These are phyloP conservation scores for Diploscapter pachys DNA, from an alignment of 1,140 invertebrate species.

Conservation along the genomic window DNA sequence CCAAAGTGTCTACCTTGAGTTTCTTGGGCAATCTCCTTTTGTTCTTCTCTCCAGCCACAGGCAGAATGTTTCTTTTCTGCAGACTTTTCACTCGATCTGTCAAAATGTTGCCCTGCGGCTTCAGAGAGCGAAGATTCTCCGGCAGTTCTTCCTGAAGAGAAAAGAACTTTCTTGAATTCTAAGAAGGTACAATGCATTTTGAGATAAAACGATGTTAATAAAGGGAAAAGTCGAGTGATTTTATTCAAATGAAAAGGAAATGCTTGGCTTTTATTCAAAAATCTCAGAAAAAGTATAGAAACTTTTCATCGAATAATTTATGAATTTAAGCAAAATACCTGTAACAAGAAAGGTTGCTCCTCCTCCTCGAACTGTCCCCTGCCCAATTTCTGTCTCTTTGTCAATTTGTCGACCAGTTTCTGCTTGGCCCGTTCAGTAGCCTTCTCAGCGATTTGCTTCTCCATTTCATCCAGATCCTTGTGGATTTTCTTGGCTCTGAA, in stretches of 20 bases:
- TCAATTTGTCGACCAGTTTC: conserved; percentile 31
- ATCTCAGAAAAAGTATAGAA: not conserved
- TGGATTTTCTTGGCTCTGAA: conserved; percentile 22
- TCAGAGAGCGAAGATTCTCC: conserved; percentile 25
- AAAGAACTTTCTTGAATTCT: too few species aligned
- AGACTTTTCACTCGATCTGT: conserved; percentile 34
- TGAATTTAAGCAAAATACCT: not conserved
- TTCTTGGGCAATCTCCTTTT: too few species aligned
- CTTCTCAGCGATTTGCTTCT: conserved; percentile 10
- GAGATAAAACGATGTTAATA: too few species aligned
- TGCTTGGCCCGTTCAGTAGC: conserved; percentile 11
- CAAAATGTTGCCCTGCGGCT: conserved; percentile 33
- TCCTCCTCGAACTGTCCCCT: conserved; percentile 34
- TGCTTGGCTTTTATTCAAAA: not conserved
- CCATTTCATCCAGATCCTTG: conserved; percentile 28
- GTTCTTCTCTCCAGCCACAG: conserved; percentile 19
- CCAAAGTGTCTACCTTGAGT: too few species aligned
- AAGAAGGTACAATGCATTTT: too few species aligned
- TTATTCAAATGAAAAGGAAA: too few species aligned
- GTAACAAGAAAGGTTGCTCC: conserved; percentile 36
- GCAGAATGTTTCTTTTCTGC: conserved; percentile 35
- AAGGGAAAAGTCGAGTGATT: too few species aligned
- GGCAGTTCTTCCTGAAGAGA: conserved; percentile 27
- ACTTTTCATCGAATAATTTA: not conserved
- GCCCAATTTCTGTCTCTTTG: conserved; percentile 32